Conservation (phyloP, 1,140 invertebrate genomes). For the Lepidurus packardi region DNA sequence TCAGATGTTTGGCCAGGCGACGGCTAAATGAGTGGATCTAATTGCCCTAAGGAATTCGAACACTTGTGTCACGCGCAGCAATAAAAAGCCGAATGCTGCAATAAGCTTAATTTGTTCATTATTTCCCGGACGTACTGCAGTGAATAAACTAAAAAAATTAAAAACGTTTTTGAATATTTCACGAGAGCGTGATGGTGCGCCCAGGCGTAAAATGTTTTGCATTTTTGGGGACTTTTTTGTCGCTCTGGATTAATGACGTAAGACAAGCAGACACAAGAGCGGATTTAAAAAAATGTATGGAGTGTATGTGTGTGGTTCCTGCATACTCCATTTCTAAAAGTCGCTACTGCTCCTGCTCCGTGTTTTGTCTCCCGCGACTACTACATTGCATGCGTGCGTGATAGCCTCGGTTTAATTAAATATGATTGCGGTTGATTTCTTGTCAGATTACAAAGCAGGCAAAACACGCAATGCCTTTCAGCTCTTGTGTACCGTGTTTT, state of each 20-base stretch:
- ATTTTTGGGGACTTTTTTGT: not conserved
- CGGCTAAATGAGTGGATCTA: not conserved
- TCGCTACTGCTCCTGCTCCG: not conserved
- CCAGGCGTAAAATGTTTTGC: conserved; percentile 4
- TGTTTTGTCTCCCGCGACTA: not conserved
- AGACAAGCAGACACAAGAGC: not conserved
- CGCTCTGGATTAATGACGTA: not conserved
- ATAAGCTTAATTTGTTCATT: too few relatives aligned
- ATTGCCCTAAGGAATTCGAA: too few relatives aligned
- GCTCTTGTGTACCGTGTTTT: not conserved
- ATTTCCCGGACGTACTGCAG: too few relatives aligned
- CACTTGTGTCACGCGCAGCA: too few relatives aligned
- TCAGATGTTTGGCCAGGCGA: not conserved
- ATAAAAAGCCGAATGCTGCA: too few relatives aligned
- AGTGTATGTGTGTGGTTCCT: not conserved
- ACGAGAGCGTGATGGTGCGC: not conserved
- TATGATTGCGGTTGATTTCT: conserved; percentile 22
- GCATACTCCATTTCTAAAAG: not conserved
- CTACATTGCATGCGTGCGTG: conserved; percentile 10
- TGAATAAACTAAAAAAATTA: not conserved
- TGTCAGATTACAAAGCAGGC: conserved; percentile 11
- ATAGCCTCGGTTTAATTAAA: conserved; percentile 19
- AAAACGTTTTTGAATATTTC: not conserved
- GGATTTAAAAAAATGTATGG: too few relatives aligned
- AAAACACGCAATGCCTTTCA: conserved; percentile 13